phyloP scores from a whole-genome alignment of 2,888 invertebrate species.

The Doris montereyensis region DNA sequence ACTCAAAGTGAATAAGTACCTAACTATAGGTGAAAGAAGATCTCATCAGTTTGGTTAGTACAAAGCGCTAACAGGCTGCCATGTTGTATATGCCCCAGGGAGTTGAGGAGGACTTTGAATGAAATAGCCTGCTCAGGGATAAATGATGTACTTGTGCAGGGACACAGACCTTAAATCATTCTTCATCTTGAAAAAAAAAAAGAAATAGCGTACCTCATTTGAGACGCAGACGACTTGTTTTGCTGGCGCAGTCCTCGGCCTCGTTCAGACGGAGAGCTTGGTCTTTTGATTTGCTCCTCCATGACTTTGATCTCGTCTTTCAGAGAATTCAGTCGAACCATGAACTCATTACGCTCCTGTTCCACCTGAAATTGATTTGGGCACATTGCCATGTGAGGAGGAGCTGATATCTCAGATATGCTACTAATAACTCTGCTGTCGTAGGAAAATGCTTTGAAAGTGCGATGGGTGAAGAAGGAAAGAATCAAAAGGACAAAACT shows the following conservation, averaged over 20 bases:
- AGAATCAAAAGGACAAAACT: neutral
- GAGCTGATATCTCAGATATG: neutral
- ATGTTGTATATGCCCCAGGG: too few relatives aligned
- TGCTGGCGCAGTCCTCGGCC: conserved; percentile 59
- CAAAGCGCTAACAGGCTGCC: too few relatives aligned
- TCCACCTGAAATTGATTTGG: conserved; percentile 52
- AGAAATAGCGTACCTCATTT: conserved; percentile 68
- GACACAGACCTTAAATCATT: too few relatives aligned
- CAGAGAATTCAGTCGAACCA: conserved; percentile 55
- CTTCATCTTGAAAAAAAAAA: too few relatives aligned
- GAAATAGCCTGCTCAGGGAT: too few relatives aligned
- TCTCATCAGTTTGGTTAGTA: too few relatives aligned
- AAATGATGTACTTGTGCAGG: too few relatives aligned
- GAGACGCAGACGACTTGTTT: conserved; percentile 65
- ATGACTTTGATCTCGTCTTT: conserved; percentile 62
- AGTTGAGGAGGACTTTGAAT: too few relatives aligned
- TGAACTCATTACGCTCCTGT: conserved; percentile 62
- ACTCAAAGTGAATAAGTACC: too few relatives aligned
- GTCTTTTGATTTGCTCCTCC: conserved; percentile 66
- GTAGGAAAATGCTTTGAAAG: conserved; percentile 43
- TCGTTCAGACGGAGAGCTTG: conserved; percentile 58
- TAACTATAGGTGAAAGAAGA: too few relatives aligned
- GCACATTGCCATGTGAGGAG: neutral
- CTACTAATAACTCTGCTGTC: neutral
- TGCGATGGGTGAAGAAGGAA: neutral